Conservation (phyloP, 2,888 invertebrate species). For the Protonemura montana region DNA sequence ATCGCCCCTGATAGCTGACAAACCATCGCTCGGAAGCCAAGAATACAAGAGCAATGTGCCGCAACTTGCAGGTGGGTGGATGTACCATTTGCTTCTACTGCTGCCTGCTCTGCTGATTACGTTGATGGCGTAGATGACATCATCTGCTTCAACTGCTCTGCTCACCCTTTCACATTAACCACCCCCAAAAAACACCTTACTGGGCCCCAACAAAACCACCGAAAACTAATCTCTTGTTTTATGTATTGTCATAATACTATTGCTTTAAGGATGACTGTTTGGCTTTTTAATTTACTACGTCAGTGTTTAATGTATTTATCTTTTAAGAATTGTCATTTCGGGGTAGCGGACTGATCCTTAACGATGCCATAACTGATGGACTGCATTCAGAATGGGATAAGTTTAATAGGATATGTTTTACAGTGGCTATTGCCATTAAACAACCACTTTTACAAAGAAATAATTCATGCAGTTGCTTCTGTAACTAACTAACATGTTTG, state of each 20-base stretch:
- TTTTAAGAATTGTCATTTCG: no score
- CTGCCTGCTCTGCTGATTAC: slow-evolving; percentile 22
- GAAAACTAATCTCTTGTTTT: slow-evolving; percentile 18
- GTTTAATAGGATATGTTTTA: no score
- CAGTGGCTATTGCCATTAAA: no score
- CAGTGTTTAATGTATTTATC: neutral
- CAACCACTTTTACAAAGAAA: no score
- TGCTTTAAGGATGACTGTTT: neutral
- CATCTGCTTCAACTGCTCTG: neutral
- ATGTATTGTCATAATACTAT: neutral
- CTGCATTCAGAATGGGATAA: no score
- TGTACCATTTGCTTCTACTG: slow-evolving; percentile 33
- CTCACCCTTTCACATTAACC: slow-evolving; percentile 19
- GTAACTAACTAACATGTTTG: neutral
- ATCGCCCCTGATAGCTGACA: slow-evolving; percentile 28
- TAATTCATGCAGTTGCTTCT: neutral
- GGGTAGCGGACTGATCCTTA: no score
- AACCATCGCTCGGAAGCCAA: neutral
- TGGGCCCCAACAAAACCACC: slow-evolving; percentile 29
- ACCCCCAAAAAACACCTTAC: neutral
- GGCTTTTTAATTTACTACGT: neutral
- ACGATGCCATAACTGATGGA: no score
- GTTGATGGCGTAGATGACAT: neutral
- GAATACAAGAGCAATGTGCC: neutral
- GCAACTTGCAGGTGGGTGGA: slow-evolving; percentile 32